These are phyloP conservation scores for Aricia agestis DNA, from an alignment of 1,140 invertebrate genomes.

Conservation along the genomic window DNA sequence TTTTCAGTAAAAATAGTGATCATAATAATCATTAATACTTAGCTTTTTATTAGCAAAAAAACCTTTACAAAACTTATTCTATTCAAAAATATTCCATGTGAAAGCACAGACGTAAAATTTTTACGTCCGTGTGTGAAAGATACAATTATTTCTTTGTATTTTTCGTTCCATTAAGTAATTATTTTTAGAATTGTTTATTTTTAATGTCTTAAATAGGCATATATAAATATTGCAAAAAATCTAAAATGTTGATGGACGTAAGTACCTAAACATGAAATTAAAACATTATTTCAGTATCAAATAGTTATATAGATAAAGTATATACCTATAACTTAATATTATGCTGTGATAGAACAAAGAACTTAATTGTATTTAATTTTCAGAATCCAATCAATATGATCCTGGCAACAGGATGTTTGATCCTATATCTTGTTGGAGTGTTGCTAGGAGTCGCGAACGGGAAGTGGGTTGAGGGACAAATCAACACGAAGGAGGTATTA, in stretches of 20 bases:
- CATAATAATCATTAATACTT: too few species aligned
- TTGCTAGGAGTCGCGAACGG: constrained; percentile 33
- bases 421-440: constrained; percentile 23
- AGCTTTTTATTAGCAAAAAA: too few species aligned
- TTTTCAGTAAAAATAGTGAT: background rate
- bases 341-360: background rate
- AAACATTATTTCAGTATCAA: background rate
- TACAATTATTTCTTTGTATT: too few species aligned
- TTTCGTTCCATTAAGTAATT: background rate
- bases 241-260: too few species aligned
- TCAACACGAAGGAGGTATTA: constrained; percentile 58
- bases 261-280: background rate
- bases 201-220: too few species aligned
- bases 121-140: too few species aligned
- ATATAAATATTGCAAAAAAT: too few species aligned
- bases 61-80: too few species aligned
- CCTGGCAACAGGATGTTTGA: constrained; percentile 23
- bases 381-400: constrained; percentile 41
- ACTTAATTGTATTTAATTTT: background rate
- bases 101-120: too few species aligned
- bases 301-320: too few species aligned
- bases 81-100: too few species aligned
- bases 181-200: background rate
- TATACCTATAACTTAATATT: too few species aligned
- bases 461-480: constrained; percentile 58